Evolutionary conservation across 2,888 invertebrate genomes (phyloP), one percentile per base, ranked within the genome.

Genomic region (Drosophila suboccidentalis): DNA sequence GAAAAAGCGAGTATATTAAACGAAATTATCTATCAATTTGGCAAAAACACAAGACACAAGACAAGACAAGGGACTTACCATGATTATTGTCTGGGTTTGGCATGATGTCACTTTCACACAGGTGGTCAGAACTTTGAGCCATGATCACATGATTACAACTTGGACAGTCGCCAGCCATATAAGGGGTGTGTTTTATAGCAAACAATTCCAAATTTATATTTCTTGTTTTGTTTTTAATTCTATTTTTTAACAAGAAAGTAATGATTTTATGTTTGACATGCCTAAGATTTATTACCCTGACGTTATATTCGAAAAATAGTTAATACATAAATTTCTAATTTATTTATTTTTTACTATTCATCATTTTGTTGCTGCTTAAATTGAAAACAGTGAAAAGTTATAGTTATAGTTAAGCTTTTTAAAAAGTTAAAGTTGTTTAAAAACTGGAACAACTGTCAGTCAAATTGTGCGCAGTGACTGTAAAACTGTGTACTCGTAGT

Each of bases 1-100:
- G n/a, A n/a, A 80, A 85, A 79, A 73, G 32, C 65, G 66, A 80
- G 77, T 85, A 75, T 77, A 85, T 87, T 87, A 86, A 85, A 77
- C 51, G 55, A 86, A 89, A 89, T 84, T 84, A 84, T 75, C 46
- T 55, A 75, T 78, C 50, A 51, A 69, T 79, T 67, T 71, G 75
- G 60, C 70, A 60, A 67, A 65, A 22, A 63, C 6, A 38, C 32
- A 41, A 43, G 13, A 36, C 47, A 15, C 15, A 26, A 26, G 5
- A 51, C 49, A 36, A 19, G 34, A 43, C n/a, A 17, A 47, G 63
- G 41, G 53, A 46, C 58, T 50, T 64, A 55, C 36, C 36, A 36
- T 26, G 26, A 26, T 29, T 53, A 41, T 26, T 50, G 43, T 57
- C 65, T 66, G 64, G 72, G 58, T 29, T 66, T 65, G 66, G 11